Conservation (phyloP, 2,113 vertebrate species). For the Hemichromis elongatus region DNA sequence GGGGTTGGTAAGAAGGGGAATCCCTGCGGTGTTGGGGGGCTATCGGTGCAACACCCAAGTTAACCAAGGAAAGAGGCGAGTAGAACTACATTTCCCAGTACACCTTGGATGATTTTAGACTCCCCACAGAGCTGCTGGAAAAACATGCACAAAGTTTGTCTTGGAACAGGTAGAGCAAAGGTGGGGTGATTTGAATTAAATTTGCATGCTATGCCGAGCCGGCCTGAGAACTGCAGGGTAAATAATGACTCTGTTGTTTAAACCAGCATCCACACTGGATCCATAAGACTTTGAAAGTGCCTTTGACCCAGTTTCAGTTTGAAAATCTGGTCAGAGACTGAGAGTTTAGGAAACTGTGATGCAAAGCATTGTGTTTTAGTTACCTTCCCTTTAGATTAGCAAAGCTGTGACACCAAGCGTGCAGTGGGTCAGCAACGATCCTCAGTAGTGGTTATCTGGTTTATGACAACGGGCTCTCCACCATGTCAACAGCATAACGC, state of each 20-base stretch:
- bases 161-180: not conserved
- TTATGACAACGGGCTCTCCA: not conserved
- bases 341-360: not conserved
- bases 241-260: not conserved
- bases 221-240: not conserved
- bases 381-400: not conserved
- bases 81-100: not conserved
- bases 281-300: not conserved
- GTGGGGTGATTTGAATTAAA: not conserved
- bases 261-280: not conserved
- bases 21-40: not conserved
- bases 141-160: not conserved
- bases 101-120: not conserved
- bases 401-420: not conserved
- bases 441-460: not conserved
- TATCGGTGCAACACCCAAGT: not conserved
- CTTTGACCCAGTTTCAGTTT: not conserved
- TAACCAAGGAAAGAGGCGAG: not conserved
- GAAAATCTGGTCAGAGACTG: not conserved
- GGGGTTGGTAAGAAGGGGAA: not conserved
- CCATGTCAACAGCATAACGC: not conserved
- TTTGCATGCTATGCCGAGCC: constrained; percentile 13
- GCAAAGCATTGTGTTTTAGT: not conserved
- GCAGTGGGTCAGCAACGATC: not conserved
- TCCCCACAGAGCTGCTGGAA: not conserved